Percentiles rank a stretch among this genome's conserved stretches.
These are phyloP conservation scores for Phenganax stokvisi DNA, from an alignment of 92 coral and sea anemone species.

Conservation along the genomic window DNA sequence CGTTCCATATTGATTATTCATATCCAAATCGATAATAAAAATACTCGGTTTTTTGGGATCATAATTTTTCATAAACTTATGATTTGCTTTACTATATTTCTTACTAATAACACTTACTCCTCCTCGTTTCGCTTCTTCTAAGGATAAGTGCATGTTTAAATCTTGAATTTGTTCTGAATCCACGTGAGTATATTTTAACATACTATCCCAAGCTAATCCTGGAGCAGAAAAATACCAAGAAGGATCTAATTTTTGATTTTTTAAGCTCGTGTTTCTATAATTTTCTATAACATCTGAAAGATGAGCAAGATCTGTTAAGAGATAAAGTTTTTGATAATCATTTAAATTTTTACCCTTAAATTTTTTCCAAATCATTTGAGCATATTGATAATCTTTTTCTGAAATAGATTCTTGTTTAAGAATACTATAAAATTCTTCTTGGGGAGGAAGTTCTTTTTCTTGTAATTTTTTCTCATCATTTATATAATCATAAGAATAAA, in stretches of 20 bases:
- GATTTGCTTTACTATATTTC: not conserved
- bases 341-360: constrained; percentile 1
- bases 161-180: not conserved
- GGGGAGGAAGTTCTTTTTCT: constrained; percentile 19
- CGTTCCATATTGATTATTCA: constrained; percentile 25
- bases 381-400: constrained; percentile 38
- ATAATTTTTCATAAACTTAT: constrained; percentile 13
- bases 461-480: constrained; percentile 6
- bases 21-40: not conserved
- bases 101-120: not conserved
- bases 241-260: constrained; percentile 24
- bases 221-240: constrained; percentile 39
- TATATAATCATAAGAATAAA: constrained; percentile 37
- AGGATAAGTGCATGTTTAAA: not conserved
- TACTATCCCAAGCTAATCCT: constrained; percentile 22
- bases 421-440: constrained; percentile 5
- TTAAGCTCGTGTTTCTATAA: not conserved
- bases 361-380: constrained; percentile 16
- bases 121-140: not conserved
- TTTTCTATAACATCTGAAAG: too few relatives aligned
- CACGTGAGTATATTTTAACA: not conserved
- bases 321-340: not conserved
- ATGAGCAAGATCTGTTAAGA: too few relatives aligned
- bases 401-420: not conserved
- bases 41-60: not conserved